Conservation (phyloP, 2,888 invertebrate species). For the Gasteruption jaculator region DNA sequence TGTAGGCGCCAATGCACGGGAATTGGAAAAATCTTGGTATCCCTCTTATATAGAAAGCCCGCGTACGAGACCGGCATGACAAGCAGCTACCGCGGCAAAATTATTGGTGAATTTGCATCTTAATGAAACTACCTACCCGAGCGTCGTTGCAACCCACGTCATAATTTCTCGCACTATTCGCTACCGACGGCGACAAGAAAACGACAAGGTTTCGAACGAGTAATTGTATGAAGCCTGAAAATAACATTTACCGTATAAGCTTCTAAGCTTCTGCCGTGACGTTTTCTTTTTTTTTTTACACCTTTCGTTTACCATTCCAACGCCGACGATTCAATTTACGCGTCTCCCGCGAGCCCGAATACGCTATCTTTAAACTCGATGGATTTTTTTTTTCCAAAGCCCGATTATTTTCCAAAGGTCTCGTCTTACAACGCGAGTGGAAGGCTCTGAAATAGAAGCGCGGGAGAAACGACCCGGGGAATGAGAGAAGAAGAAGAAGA, state of each 20-base stretch:
- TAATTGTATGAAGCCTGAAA: too few species aligned
- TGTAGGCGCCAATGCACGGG: slow-evolving; percentile 38
- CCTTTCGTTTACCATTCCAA: too few species aligned
- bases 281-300: too few species aligned
- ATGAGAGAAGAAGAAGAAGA: slow-evolving; percentile 22
- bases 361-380: too few species aligned
- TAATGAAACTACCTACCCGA: slow-evolving; percentile 46
- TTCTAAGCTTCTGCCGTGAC: too few species aligned
- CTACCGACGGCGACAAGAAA: slow-evolving; percentile 28
- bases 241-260: too few species aligned
- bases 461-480: slow-evolving; percentile 29
- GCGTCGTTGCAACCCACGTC: slow-evolving; percentile 30
- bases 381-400: too few species aligned
- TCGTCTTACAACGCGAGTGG: slow-evolving; percentile 20
- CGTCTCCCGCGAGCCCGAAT: too few species aligned
- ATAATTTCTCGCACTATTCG: slow-evolving; percentile 36
- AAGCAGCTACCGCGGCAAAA: slow-evolving; percentile 38
- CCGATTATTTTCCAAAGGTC: too few species aligned
- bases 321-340: too few species aligned
- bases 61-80: slow-evolving; percentile 33
- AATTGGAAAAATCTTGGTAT: slow-evolving; percentile 36
- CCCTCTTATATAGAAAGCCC: slow-evolving; percentile 10
- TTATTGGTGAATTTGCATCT: slow-evolving; percentile 50
- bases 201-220: slow-evolving; percentile 12
- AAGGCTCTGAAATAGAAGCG: slow-evolving; percentile 37